Evolutionary conservation across 2,113 vertebrate genomes (phyloP), one percentile per base, ranked within the genome.

Genomic region (Hyperoodon ampullatus): DNA sequence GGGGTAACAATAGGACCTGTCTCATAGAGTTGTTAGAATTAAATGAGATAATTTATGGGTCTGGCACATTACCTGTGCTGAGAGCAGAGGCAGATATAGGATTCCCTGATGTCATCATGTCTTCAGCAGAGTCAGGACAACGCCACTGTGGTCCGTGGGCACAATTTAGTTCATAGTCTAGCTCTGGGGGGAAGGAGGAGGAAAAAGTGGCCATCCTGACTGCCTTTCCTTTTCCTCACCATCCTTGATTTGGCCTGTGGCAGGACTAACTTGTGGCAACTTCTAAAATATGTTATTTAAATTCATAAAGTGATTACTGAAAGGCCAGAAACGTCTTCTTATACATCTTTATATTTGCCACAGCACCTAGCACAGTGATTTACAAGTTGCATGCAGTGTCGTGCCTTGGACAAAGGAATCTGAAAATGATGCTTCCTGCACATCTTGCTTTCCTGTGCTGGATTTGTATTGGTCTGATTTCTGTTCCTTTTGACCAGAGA

Each of bases 231-330:
- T 92, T 93, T 68, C 58, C 90, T 93, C 19, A 90, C 21, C 18
- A 93, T 75, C 71, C 86, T 66, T 90, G 77, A 88, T 88, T 90
- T 93, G 66, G 8, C 74, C 70, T 85, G 19, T 94, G 50, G 50
- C 18, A 47, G 82, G 65, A 86, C 60, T 93, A 75, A 88, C 35
- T 85, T 61, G 24, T 83, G 61, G 68, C 5, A 50, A 50, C n/a
- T 96, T 96, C 90, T 82, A 55, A 96, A 93, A 66, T 71, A 89
- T 8, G 75, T 87, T 95, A 5, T 90, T 95, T 88, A 88, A 88
- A 47, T 89, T 93, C 28, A 84, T 80, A 91, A 93, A 96, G 85
- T 77, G 77, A n/a, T 47, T 80, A 81, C n/a, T 75, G 70, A 88
- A 88, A 89, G 39, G 55, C 35, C 88, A 95, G 35, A 82, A 86